A percentile compares a stretch with the other conserved stretches of the same genome.
Evolutionary conservation across 2,113 vertebrate species (phyloP).

Genomic region (Brienomyrus longianalis): DNA sequence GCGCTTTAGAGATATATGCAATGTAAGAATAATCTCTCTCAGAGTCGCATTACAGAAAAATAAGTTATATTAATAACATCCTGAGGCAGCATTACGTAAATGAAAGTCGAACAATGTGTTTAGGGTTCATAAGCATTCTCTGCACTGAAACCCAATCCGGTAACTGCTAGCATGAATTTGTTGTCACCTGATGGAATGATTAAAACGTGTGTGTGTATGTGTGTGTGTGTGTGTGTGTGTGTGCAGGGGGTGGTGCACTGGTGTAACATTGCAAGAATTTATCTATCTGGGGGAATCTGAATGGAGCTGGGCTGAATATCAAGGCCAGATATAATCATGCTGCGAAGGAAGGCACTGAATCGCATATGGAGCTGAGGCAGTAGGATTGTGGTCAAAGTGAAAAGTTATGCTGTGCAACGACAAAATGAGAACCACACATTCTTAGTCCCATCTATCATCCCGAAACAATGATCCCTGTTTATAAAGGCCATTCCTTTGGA

Average conservation of each 20-base stretch:
- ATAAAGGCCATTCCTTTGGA: conserved; percentile 43
- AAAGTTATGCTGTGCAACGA: neutral
- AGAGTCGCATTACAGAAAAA: conserved; percentile 28
- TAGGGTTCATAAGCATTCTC: neutral
- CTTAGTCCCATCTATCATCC: conserved; percentile 36
- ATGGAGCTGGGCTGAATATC: neutral
- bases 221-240: neutral
- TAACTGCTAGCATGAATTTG: neutral
- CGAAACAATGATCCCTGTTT: conserved; percentile 51
- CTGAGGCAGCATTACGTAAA: conserved; percentile 5
- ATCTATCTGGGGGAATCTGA: neutral
- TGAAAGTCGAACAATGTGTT: conserved; percentile 10
- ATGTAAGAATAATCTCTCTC: conserved; percentile 33
- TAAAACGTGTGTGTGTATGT: neutral
- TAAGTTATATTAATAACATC: neutral
- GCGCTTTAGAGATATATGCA: conserved; percentile 30
- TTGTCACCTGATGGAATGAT: neutral
- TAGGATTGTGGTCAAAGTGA: neutral
- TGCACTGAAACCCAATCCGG: neutral
- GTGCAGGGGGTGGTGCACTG: neutral
- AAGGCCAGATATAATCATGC: neutral
- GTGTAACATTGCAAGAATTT: neutral
- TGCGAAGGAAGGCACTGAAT: neutral
- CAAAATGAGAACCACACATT: conserved; percentile 12
- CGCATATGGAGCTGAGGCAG: neutral